Evolutionary conservation across 1,140 invertebrate genomes (phyloP), one percentile per base, ranked within the genome.

Genomic region (Leguminivora glycinivorella): DNA sequence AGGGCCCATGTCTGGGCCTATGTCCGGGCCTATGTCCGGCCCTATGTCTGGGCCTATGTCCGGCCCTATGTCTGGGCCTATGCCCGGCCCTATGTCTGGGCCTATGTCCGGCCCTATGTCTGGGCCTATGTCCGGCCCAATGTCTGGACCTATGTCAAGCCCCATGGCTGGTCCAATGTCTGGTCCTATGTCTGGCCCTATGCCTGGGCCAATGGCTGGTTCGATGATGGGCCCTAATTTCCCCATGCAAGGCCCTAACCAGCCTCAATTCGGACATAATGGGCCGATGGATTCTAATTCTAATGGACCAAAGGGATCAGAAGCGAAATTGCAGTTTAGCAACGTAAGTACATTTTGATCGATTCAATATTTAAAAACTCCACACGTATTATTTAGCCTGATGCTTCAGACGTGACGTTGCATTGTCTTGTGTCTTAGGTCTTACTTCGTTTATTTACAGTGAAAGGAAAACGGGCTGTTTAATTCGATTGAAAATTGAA

Each of bases 311-410:
- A 7, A 9, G 0, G 58, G 26, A 63, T 17, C 58, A 19, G 58
- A 29, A 17, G 58, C 58, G 25, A 63, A 22, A 14, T 17, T 63
- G 29, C 58, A 63, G 26, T 63, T 63, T 17, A 63, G 58, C 31
- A 63, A 63, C 6, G 58, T 63, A 29, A 63, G 58, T 63, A 58
- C 4, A 19, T 56, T 24, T 56, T 19, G 4, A 56, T n/a, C n/a
- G n/a, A n/a, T n/a, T n/a, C n/a, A n/a, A n/a, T n/a, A n/a, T n/a
- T n/a, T n/a, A n/a, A n/a, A n/a, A n/a, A n/a, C n/a, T n/a, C n/a
- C n/a, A n/a, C n/a, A n/a, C n/a, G n/a, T n/a, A n/a, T n/a, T n/a
- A n/a, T n/a, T n/a, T n/a, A n/a, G n/a, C n/a, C n/a, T n/a, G n/a
- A n/a, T n/a, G n/a, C n/a, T n/a, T n/a, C n/a, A n/a, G n/a, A n/a